Evolutionary conservation across 2,888 invertebrate genomes (phyloP).

Genomic region (Aromia moschata): DNA sequence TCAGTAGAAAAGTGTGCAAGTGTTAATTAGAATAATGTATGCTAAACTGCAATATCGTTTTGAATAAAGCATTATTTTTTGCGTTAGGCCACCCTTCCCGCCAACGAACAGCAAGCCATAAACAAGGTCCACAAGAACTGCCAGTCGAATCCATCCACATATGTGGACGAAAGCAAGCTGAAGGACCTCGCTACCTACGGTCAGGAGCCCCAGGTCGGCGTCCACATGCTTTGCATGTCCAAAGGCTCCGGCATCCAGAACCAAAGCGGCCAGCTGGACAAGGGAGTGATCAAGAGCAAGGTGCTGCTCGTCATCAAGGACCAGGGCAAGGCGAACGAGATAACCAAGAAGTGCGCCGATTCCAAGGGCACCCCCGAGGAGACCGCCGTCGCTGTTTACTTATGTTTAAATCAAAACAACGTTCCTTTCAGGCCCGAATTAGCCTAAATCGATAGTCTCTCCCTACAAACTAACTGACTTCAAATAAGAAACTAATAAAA

Average conservation of each 20-base stretch:
- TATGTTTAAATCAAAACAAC: slow-evolving; percentile 1
- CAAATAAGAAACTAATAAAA: no score
- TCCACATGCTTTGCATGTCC: slow-evolving; percentile 30
- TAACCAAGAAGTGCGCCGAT: slow-evolving; percentile 24
- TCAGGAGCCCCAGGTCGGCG: neutral
- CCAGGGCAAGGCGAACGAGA: neutral
- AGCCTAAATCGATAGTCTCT: no score
- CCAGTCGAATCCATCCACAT: neutral
- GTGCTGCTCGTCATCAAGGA: slow-evolving; percentile 5
- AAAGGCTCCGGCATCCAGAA: slow-evolving; percentile 16
- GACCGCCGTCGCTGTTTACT: slow-evolving; percentile 11
- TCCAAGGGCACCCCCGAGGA: slow-evolving; percentile 11
- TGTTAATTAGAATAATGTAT: no score
- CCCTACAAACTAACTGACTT: no score
- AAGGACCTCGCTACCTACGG: neutral
- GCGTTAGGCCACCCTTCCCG: neutral
- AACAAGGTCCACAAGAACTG: neutral
- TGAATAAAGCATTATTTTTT: slow-evolving; percentile 1
- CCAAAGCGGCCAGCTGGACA: slow-evolving; percentile 24
- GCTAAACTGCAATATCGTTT: no score
- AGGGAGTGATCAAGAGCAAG: slow-evolving; percentile 19
- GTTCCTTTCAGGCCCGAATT: neutral
- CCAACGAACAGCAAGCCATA: neutral
- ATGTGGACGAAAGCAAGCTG: slow-evolving; percentile 5
- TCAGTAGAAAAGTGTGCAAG: no score